These are phyloP conservation scores for Archaeoteleia sp. DNA, from an alignment of 2,888 invertebrate species.

Conservation along the genomic window DNA sequence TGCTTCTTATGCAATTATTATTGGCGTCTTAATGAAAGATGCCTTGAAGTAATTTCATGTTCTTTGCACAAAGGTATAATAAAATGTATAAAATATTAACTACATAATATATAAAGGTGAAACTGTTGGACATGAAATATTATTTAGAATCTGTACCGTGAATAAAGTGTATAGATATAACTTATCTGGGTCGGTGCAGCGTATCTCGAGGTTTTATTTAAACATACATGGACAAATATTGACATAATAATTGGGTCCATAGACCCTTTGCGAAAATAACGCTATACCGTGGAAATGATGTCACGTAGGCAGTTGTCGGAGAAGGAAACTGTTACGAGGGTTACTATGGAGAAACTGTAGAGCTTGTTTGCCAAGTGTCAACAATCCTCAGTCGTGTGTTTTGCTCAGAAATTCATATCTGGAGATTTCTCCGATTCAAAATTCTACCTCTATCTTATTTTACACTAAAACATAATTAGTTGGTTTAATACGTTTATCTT, in stretches of 20 bases:
- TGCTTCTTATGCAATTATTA: no score
- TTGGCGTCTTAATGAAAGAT: no score
- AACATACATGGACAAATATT: slow-evolving; percentile 29
- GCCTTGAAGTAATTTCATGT: no score
- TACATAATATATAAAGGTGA: slow-evolving; percentile 28
- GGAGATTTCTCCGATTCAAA: slow-evolving; percentile 8
- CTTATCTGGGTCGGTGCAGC: slow-evolving; percentile 28
- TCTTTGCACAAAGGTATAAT: slow-evolving; percentile 7
- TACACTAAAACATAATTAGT: no score
- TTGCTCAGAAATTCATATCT: neutral
- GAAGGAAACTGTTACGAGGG: slow-evolving; percentile 52
- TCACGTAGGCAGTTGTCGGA: slow-evolving; percentile 26
- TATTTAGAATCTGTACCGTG: neutral
- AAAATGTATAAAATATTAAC: slow-evolving; percentile 8
- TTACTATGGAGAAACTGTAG: slow-evolving; percentile 34
- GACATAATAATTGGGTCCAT: slow-evolving; percentile 45
- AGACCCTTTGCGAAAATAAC: slow-evolving; percentile 23
- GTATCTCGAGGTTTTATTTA: slow-evolving; percentile 25
- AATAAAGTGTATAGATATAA: neutral
- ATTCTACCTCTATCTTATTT: neutral
- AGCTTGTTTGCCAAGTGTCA: slow-evolving; percentile 47
- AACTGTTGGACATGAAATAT: slow-evolving; percentile 22
- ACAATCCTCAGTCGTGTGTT: slow-evolving; percentile 30
- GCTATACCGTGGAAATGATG: slow-evolving; percentile 38
- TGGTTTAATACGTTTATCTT: no score